Conservation (phyloP, 2,888 invertebrate species). For the Lysandra coridon region DNA sequence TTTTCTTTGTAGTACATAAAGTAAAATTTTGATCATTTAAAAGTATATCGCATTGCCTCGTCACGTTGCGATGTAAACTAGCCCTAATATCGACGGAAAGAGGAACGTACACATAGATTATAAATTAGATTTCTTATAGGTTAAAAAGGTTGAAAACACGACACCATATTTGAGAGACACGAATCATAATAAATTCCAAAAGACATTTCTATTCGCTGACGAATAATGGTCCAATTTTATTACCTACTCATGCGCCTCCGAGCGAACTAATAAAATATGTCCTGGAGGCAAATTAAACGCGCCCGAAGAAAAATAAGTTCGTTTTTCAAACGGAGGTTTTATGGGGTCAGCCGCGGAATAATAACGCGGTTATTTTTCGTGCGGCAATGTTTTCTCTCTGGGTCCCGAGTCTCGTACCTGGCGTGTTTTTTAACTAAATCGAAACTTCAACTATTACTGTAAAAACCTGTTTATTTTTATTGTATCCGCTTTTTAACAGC, state of each 20-base stretch:
- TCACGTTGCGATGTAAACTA: too few relatives aligned
- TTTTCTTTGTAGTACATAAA: too few relatives aligned
- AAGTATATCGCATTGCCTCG: too few relatives aligned
- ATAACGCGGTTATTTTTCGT: conserved; percentile 6
- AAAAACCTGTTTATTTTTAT: too few relatives aligned
- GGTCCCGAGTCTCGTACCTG: neutral
- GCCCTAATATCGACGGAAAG: too few relatives aligned
- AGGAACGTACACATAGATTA: too few relatives aligned
- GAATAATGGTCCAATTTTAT: conserved; percentile 22
- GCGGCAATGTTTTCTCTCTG: neutral
- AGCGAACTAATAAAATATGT: conserved; percentile 23
- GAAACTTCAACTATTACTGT: too few relatives aligned
- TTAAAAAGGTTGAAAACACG: neutral
- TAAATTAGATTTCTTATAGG: too few relatives aligned
- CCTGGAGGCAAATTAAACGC: neutral
- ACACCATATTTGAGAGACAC: neutral
- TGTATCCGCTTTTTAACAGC: too few relatives aligned
- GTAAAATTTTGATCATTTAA: too few relatives aligned
- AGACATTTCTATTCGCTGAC: conserved; percentile 15
- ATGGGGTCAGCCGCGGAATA: conserved; percentile 16
- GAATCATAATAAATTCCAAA: conserved; percentile 21
- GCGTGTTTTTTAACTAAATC: too few relatives aligned
- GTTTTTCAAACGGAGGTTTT: conserved; percentile 20
- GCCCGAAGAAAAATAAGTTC: neutral
- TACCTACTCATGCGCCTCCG: conserved; percentile 24